phyloP scores from a whole-genome alignment of 2,113 vertebrate genomes.

The Aspidoscelis tigris region DNA sequence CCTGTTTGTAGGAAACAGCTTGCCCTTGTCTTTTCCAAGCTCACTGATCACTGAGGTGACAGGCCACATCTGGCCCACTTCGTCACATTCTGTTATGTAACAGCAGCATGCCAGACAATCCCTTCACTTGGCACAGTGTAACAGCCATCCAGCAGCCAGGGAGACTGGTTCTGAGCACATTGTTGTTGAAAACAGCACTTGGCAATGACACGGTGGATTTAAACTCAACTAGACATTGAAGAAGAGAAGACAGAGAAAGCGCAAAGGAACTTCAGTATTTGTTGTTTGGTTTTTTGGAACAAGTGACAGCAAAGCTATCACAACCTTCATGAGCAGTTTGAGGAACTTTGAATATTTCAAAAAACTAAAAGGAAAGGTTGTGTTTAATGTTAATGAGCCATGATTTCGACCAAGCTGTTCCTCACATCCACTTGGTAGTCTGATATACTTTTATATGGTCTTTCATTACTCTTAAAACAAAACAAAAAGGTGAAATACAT shows the following conservation, averaged over 20 bases:
- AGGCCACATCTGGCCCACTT: slow-evolving; percentile 50
- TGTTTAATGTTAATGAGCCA: background rate
- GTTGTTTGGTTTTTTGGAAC: background rate
- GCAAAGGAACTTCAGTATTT: background rate
- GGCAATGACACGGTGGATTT: slow-evolving; percentile 43
- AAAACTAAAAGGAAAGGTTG: background rate
- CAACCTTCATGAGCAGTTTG: slow-evolving; percentile 23
- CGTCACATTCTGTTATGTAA: slow-evolving; percentile 40
- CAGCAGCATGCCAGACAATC: slow-evolving; percentile 5
- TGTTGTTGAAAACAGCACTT: slow-evolving; percentile 42
- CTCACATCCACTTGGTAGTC: background rate
- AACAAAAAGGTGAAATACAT: no score
- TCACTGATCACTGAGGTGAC: slow-evolving; percentile 50
- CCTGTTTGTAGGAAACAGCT: slow-evolving; percentile 33
- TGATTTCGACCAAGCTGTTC: background rate
- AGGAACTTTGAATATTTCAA: background rate
- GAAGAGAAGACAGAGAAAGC: background rate
- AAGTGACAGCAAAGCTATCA: background rate
- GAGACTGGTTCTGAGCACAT: slow-evolving; percentile 25
- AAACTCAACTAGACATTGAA: slow-evolving; percentile 28
- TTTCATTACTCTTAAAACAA: background rate
- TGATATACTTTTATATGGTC: background rate
- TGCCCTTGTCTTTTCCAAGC: slow-evolving; percentile 22
- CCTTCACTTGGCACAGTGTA: slow-evolving; percentile 35
- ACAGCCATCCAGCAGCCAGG: slow-evolving; percentile 19